Percentiles rank a stretch among this genome's conserved stretches.
Conservation (phyloP, 1,140 invertebrate species). For the Diploscapter pachys region DNA sequence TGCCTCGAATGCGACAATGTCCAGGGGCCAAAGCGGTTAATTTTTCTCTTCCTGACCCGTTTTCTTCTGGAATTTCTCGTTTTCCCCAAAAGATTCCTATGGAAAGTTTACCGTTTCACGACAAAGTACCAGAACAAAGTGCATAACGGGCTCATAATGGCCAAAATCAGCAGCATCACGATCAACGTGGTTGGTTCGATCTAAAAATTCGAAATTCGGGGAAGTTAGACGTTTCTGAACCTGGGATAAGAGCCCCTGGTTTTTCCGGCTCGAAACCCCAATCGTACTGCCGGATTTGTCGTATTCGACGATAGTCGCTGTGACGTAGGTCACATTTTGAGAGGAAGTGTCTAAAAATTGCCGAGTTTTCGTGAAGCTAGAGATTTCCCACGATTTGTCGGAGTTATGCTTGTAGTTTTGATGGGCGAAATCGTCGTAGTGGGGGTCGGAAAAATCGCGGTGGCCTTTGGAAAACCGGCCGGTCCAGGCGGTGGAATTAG, state of each 20-base stretch:
- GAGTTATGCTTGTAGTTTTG: too few relatives aligned
- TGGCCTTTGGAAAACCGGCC: background rate
- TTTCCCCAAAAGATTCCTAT: constrained; percentile 7
- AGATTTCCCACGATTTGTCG: too few relatives aligned
- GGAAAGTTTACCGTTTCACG: background rate
- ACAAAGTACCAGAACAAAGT: constrained; percentile 8
- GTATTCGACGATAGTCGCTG: constrained; percentile 15
- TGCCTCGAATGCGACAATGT: constrained; percentile 15
- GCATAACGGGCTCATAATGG: constrained; percentile 1
- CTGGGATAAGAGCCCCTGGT: background rate
- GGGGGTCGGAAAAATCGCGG: too few relatives aligned
- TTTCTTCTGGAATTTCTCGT: constrained; percentile 2
- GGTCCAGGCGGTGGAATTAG: background rate
- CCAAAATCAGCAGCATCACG: constrained; percentile 3
- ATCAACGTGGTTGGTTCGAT: background rate
- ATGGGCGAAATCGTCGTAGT: too few relatives aligned
- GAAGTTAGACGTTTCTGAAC: background rate
- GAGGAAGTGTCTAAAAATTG: background rate
- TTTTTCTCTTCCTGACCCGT: background rate
- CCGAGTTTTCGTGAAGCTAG: too few relatives aligned
- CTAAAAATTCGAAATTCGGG: constrained; percentile 3
- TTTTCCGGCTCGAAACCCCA: too few relatives aligned
- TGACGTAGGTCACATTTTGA: constrained; percentile 11
- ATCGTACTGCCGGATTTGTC: too few relatives aligned
- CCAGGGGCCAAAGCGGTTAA: constrained; percentile 6